A percentile compares a stretch with the other conserved stretches of the same genome.
phyloP scores from a whole-genome alignment of 2,113 vertebrate species.

The Hassar affinis region DNA sequence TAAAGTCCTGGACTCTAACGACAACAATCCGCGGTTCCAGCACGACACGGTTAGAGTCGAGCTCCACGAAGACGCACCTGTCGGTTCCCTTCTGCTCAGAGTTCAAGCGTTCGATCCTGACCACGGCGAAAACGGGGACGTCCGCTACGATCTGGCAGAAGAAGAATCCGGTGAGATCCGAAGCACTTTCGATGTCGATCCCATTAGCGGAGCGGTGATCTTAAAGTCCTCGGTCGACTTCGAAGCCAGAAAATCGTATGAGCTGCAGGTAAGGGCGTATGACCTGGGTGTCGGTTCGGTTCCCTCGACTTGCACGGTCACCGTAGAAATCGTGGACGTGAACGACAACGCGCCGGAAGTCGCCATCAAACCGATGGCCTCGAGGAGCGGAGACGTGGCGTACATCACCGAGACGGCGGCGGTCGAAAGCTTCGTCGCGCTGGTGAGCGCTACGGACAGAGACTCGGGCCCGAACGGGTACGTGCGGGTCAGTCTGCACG shows the following conservation, averaged over 20 bases:
- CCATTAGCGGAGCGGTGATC: conserved; percentile 64
- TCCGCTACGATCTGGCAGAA: conserved; percentile 66
- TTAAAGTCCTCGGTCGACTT: conserved; percentile 68
- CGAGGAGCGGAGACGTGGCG: conserved; percentile 66
- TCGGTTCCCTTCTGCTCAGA: conserved; percentile 68
- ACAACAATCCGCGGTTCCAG: conserved; percentile 75
- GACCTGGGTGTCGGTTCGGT: conserved; percentile 65
- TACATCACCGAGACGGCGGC: conserved; percentile 70
- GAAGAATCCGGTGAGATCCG: conserved; percentile 51
- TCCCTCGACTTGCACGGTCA: conserved; percentile 66
- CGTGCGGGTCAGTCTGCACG: conserved; percentile 76
- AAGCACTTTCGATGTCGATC: conserved; percentile 69
- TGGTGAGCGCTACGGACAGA: conserved; percentile 50
- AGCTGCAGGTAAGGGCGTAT: conserved; percentile 66
- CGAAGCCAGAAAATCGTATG: conserved; percentile 67
- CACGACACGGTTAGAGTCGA: conserved; percentile 67
- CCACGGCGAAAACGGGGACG: conserved; percentile 70
- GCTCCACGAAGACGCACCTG: conserved; percentile 70
- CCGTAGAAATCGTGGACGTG: conserved; percentile 71
- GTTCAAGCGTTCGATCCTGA: conserved; percentile 74
- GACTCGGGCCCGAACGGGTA: conserved; percentile 65
- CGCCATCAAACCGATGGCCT: conserved; percentile 73
- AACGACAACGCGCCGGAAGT: conserved; percentile 77
- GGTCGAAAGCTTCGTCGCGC: conserved; percentile 67
- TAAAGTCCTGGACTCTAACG: conserved; percentile 74